Base-by-base conservation (phyloP, 2,888 invertebrate genomes). In the Troglohyphantes excavatus region DNA sequence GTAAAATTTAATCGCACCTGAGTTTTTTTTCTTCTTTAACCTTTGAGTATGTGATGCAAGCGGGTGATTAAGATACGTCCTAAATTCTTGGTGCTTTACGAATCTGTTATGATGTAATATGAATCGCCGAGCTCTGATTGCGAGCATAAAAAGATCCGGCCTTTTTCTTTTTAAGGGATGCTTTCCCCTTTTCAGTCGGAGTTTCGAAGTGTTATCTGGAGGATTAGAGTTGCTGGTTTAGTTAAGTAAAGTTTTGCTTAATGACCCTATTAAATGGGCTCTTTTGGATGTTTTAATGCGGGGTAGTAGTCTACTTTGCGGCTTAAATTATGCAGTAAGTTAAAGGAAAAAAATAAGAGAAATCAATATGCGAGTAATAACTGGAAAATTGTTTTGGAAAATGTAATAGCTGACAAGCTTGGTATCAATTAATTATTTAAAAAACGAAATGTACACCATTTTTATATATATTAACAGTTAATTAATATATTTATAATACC, bases 1-100 rank as follows among this genome's bases (percentile, higher is more conserved):
- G 23, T 82, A 82, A 82, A 82, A 82, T 82, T 82, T 82, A 82
- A 82, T 82, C 82, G 67, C 39, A 39, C 61, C 29, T 72, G 29
- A 29, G 23, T 59, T 23, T 53, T 53, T 53, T 53, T 59, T 23
- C 17, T 53, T 53, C 17, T 53, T 26, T 73, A 29, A 39, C 21
- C 3, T 78, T 78, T 63, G 33, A 78, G 63, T 23, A 63, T 33
- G n/a, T 43, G 76, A 63, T 33, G 68, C 29, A 39, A 78, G 43
- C 46, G 59, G 70, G 82, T 70, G 82, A 82, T 82, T 82, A 39
- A 33, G 61, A 72, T 39, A 59, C 33, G 61, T 59, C 61, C 70
- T 61, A 21, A 13, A 33, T 68, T 79, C 39, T 70, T 26, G 13
- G 46, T 19, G 67, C 1, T 59, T 59, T 26, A 19, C 21, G 78